Percentiles rank a stretch among this genome's conserved stretches.
Evolutionary conservation across 2,113 vertebrate species (phyloP).

Genomic region (Indicator maculatus): DNA sequence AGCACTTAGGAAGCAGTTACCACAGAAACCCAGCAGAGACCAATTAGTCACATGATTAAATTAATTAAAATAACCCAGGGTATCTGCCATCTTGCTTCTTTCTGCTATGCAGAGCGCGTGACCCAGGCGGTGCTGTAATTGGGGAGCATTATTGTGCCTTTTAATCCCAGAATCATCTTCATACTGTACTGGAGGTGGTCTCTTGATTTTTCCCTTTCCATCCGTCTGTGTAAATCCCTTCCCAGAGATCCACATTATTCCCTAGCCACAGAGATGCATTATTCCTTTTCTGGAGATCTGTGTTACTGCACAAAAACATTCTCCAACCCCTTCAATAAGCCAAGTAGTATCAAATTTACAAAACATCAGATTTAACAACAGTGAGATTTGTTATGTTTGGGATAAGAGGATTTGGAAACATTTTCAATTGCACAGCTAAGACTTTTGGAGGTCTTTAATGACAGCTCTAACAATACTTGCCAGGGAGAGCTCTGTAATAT

Average conservation of each 20-base stretch:
- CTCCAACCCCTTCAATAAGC: slow-evolving; percentile 39
- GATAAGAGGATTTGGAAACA: slow-evolving; percentile 73
- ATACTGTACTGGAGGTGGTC: slow-evolving; percentile 2
- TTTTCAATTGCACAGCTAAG: slow-evolving; percentile 66
- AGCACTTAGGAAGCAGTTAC: slow-evolving; percentile 85
- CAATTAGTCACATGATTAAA: slow-evolving; percentile 89
- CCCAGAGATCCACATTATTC: slow-evolving; percentile 7
- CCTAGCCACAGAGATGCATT: background rate
- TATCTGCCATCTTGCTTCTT: slow-evolving; percentile 81
- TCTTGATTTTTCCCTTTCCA: slow-evolving; percentile 62
- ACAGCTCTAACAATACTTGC: slow-evolving; percentile 67
- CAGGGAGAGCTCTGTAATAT: slow-evolving; percentile 63
- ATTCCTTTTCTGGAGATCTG: slow-evolving; percentile 45
- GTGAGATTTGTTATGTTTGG: slow-evolving; percentile 69
- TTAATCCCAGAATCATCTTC: slow-evolving; percentile 65
- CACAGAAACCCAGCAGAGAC: slow-evolving; percentile 87
- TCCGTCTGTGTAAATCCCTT: slow-evolving; percentile 1
- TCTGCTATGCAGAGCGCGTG: slow-evolving; percentile 66
- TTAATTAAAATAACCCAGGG: slow-evolving; percentile 86
- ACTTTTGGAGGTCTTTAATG: slow-evolving; percentile 70
- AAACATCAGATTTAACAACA: slow-evolving; percentile 76
- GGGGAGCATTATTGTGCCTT: slow-evolving; percentile 59
- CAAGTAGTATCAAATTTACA: slow-evolving; percentile 68
- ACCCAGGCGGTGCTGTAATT: slow-evolving; percentile 72
- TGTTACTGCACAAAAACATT: slow-evolving; percentile 43